Evolutionary conservation across 1,140 invertebrate genomes (phyloP).

Genomic region (Parasteatoda tepidariorum): DNA sequence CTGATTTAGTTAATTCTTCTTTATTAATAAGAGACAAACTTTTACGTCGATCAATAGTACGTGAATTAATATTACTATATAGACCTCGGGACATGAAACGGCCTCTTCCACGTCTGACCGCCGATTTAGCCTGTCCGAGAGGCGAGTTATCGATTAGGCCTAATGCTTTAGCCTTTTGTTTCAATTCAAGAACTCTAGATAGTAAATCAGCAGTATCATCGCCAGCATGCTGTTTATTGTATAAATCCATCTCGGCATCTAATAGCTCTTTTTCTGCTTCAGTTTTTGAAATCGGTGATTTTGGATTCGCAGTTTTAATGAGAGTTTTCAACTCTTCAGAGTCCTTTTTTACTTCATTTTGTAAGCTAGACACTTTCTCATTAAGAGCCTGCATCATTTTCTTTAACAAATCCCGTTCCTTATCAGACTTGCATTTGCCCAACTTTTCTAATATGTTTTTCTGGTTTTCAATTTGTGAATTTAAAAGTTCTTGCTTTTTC

Average conservation of each 20-base stretch:
- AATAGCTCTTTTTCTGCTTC: constrained; percentile 81
- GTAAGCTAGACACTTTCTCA: neutral
- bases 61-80: constrained; percentile 60
- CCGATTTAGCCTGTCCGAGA: constrained; percentile 74
- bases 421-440: constrained; percentile 21
- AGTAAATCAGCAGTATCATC: constrained; percentile 80
- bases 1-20: neutral
- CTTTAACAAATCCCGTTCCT: constrained; percentile 28
- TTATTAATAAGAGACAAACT: neutral
- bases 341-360: constrained; percentile 19
- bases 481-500: constrained; percentile 80
- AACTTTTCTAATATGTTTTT: constrained; percentile 66
- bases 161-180: constrained; percentile 71
- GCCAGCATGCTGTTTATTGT: constrained; percentile 83
- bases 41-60: constrained; percentile 13
- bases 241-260: constrained; percentile 88
- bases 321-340: neutral
- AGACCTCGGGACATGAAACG: constrained; percentile 79
- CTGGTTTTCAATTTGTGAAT: constrained; percentile 83
- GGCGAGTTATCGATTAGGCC: constrained; percentile 63
- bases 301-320: neutral
- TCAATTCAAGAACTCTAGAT: constrained; percentile 78
- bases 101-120: constrained; percentile 78
- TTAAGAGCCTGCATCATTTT: constrained; percentile 1
- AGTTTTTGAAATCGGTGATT: constrained; percentile 14